Base-by-base conservation (phyloP, 1,140 invertebrate genomes). In the Drosophila repletoides region DNA sequence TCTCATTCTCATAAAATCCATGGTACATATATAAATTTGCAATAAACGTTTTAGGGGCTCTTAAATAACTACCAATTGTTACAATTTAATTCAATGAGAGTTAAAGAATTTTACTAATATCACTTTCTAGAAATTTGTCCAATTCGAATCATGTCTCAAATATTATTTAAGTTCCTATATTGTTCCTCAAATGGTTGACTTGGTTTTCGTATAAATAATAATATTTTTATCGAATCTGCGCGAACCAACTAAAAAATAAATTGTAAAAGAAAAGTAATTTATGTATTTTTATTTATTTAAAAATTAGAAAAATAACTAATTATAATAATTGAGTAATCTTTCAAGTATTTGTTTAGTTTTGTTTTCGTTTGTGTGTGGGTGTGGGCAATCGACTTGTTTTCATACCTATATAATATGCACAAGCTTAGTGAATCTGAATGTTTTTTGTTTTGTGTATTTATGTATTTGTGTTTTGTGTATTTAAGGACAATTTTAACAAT, bases 91-190 rank as follows among this genome's bases (percentile, higher is more conserved):
- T 79, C 48, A 84, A 84, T 74, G 74, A 79, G 74, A 53, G 51
- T 79, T 83, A 74, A 86, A 80, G 86, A 74, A 86, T 83, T 83
- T 83, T 31, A 79, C 79, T 83, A 83, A 83, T 83, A 83, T 83
- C 79, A 83, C 79, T 69, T 70, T 70, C 77, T 86, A 79, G 34
- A 84, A 74, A 74, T 86, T 84, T 83, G 60, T 86, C 79, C 80
- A 84, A 83, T 83, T 83, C 73, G 59, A 83, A 53, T 70, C 29
- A 58, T 49, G 38, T 36, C 43, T 59, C 53, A 60, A 24, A 53
- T 56, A 53, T 80, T 46, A 72, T 71, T 52, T 58, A 40, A 36
- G 56, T 72, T 59, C 33, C 24, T 59, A 48, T 43, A 65, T 76
- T 80, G 65, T 65, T 74, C 53, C 58, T 43, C 58, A 52, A 52